A percentile compares a stretch with the other conserved stretches of the same genome.
phyloP scores from a whole-genome alignment of 2,888 invertebrate genomes.

The Ophion ventricosus region DNA sequence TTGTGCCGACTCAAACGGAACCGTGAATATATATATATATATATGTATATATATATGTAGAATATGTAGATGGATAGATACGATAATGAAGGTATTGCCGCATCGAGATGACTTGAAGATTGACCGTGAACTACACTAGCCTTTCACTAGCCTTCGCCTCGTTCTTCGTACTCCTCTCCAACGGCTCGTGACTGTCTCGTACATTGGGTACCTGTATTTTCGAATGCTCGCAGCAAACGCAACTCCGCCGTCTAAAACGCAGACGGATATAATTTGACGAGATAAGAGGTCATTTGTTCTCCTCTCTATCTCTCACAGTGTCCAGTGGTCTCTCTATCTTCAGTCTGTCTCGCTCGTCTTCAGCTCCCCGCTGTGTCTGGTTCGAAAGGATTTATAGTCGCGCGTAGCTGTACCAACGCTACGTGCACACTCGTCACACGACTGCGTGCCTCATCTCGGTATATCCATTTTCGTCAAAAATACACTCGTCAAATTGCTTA shows the following conservation, averaged over 20 bases:
- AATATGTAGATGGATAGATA: neutral
- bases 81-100: conserved; percentile 39
- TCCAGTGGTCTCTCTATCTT: neutral
- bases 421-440: neutral
- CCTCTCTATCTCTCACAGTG: neutral
- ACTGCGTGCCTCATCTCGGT: too few species aligned
- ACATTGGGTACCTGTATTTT: conserved; percentile 33
- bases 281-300: conserved; percentile 56
- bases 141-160: conserved; percentile 72
- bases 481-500: too few species aligned
- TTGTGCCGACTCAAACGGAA: too few species aligned
- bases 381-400: neutral
- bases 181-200: conserved; percentile 36
- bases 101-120: conserved; percentile 55
- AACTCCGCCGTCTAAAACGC: conserved; percentile 54
- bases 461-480: too few species aligned
- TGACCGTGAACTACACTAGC: conserved; percentile 73
- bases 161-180: conserved; percentile 53
- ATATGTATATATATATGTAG: too few species aligned
- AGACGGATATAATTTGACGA: conserved; percentile 64
- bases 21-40: too few species aligned
- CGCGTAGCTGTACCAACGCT: too few species aligned
- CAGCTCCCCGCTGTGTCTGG: neutral
- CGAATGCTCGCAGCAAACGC: conserved; percentile 42
- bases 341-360: neutral